Percentiles rank a stretch among this genome's conserved stretches.
phyloP scores from a whole-genome alignment of 92 coral and sea anemone species.

The Epizoanthus illoricatus region DNA sequence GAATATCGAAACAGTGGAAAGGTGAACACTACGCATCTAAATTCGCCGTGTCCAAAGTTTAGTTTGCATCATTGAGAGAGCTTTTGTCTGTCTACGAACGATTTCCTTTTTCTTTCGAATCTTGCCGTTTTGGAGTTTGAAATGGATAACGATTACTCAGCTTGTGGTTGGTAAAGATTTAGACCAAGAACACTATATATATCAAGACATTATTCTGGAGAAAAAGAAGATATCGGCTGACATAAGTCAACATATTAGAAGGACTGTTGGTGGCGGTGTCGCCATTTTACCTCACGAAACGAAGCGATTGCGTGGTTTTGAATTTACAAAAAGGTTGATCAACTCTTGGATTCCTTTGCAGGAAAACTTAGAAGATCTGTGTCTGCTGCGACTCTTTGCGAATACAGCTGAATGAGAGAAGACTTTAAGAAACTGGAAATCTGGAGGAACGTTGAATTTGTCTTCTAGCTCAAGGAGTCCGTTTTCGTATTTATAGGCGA shows the following conservation, averaged over 20 bases:
- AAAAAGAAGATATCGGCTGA: conserved; percentile 11
- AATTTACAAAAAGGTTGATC: not conserved
- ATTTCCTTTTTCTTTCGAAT: conserved; percentile 17
- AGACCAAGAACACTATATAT: not conserved
- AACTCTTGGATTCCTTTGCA: not conserved
- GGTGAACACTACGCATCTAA: not conserved
- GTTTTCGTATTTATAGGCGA: conserved; percentile 58
- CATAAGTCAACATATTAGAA: conserved; percentile 17
- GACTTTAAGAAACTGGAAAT: conserved; percentile 13
- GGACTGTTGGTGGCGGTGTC: conserved; percentile 71
- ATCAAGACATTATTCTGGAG: not conserved
- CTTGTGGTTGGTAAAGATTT: not conserved
- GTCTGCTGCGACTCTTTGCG: conserved; percentile 4
- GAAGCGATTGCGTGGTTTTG: conserved; percentile 41
- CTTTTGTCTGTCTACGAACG: conserved; percentile 20
- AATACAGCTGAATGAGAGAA: conserved; percentile 10
- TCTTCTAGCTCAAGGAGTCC: not conserved
- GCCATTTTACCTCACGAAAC: conserved; percentile 90
- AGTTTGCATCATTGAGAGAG: conserved; percentile 14
- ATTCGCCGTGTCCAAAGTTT: conserved; percentile 1
- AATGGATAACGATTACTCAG: conserved; percentile 1
- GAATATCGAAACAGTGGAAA: not conserved
- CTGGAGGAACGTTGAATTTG: conserved; percentile 9
- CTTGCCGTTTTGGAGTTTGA: conserved; percentile 23
- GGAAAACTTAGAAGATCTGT: conserved; percentile 28